These are phyloP conservation scores for Tetragonula carbonaria DNA, from an alignment of 2,888 invertebrate species.

Conservation along the genomic window DNA sequence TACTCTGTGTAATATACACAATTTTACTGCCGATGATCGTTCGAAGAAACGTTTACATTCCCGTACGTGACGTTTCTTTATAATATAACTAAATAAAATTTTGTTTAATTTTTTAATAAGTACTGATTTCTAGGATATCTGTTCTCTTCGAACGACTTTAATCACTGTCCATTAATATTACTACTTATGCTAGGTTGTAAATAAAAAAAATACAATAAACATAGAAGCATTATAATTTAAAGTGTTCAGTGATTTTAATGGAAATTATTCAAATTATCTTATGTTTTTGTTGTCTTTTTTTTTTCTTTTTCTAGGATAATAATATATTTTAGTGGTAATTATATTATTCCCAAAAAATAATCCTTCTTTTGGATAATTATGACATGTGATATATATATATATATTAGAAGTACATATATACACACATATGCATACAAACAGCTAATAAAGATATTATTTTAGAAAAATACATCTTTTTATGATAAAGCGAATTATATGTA, in stretches of 20 bases:
- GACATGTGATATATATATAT: not conserved
- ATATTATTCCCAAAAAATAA: not conserved
- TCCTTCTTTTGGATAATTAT: slow-evolving; percentile 14
- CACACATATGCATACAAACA: not conserved
- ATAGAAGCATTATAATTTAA: slow-evolving; percentile 54
- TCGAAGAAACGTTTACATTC: slow-evolving; percentile 71
- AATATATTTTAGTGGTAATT: slow-evolving; percentile 13
- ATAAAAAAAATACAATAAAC: slow-evolving; percentile 75
- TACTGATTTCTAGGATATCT: slow-evolving; percentile 52
- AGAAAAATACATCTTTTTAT: slow-evolving; percentile 20
- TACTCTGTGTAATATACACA: slow-evolving; percentile 75
- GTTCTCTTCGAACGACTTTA: slow-evolving; percentile 76
- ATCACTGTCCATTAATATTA: slow-evolving; percentile 79
- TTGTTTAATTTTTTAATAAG: slow-evolving; percentile 24
- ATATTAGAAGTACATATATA: not conserved
- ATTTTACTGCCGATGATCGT: slow-evolving; percentile 77
- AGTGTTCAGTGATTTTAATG: slow-evolving; percentile 37
- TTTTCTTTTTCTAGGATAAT: not conserved
- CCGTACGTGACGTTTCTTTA: slow-evolving; percentile 52
- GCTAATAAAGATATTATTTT: not conserved
- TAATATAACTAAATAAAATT: slow-evolving; percentile 45
- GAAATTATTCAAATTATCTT: slow-evolving; percentile 26
- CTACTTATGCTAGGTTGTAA: slow-evolving; percentile 79
- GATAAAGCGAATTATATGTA: slow-evolving; percentile 24
- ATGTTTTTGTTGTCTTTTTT: slow-evolving; percentile 7